Conservation (phyloP, 2,113 vertebrate species). For the Sander lucioperca region DNA sequence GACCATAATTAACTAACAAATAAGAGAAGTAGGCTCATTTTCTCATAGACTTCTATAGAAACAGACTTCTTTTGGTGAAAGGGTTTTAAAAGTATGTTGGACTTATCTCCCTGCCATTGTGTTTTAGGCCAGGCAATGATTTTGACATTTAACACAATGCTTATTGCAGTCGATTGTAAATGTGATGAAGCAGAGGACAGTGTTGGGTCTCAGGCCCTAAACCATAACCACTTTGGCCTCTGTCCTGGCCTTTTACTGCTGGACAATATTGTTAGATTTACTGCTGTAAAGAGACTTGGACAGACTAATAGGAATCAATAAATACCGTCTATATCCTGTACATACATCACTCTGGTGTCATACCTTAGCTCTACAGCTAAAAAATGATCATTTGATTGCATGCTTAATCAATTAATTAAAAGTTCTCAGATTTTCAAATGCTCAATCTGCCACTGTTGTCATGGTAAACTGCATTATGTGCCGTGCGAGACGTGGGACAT, state of each 20-base stretch:
- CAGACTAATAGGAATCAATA: not conserved
- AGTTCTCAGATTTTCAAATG: not conserved
- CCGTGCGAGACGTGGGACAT: not conserved
- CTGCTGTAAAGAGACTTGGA: slow-evolving; percentile 4
- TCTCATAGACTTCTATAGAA: too few relatives aligned
- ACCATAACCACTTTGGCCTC: slow-evolving; percentile 31
- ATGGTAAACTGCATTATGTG: too few relatives aligned
- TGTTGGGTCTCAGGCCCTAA: slow-evolving; percentile 27
- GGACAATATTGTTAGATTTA: slow-evolving; percentile 3
- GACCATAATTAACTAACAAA: too few relatives aligned
- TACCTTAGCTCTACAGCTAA: not conserved
- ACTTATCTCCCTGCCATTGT: slow-evolving; percentile 7
- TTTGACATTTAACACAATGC: slow-evolving; percentile 58
- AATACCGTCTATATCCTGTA: not conserved
- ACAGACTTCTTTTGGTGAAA: not conserved
- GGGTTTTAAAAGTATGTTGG: slow-evolving; percentile 1
- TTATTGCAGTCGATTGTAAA: slow-evolving; percentile 20
- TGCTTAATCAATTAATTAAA: not conserved
- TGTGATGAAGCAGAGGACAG: slow-evolving; percentile 38
- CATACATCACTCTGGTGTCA: not conserved
- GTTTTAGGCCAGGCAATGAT: slow-evolving; percentile 5
- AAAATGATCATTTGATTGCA: not conserved
- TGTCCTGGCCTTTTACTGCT: slow-evolving; percentile 39
- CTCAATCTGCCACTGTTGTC: not conserved
- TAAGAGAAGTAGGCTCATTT: too few relatives aligned